Evolutionary conservation across 2,113 vertebrate genomes (phyloP), one percentile per base, ranked within the genome.

Genomic region (Bettongia penicillata): DNA sequence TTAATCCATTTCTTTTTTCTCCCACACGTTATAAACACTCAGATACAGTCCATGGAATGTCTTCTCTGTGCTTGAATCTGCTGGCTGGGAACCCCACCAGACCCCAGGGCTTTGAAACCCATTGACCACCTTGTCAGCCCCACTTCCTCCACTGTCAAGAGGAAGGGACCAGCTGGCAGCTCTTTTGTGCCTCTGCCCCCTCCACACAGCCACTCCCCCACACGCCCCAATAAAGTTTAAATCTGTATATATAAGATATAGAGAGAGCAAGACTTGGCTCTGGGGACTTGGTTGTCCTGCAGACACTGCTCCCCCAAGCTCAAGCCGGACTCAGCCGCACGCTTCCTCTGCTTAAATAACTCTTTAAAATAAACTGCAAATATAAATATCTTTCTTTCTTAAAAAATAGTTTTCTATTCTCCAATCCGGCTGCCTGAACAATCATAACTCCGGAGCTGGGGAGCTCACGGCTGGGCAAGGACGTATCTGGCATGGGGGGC

Each of bases 11-110:
- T 93, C 92, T 95, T 94, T 98, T 96, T 91, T 94, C 97, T 98
- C 97, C 98, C 98, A 96, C 97, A 95, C 94, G 93, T 97, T 98
- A 98, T 97, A 98, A 98, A 98, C 97, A 97, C 98, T 98, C 98
- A 96, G 94, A 94, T 98, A 98, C 97, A 98, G 98, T 98, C 97
- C 96, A 95, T 98, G 98, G 98, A 98, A 98, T 98, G 98, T 98
- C 97, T 97, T 93, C 95, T 97, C 97, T 98, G 98, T 98, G 98
- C 98, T 98, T 97, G 90, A 90, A 48, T 49, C 49, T 90, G 49
- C 90, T 84, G 68, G 68, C 68, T 84, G 3, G 68, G 94, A 93
- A 77, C 93, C 94, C 84, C 61, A 55, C 94, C 90, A 0, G 2
- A 10, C n/a, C 61, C 28, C 1, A 26, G 84, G 92, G 90, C 90